Evolutionary conservation across 64 coral and sea anemone species (phyloP).

Genomic region (Montipora sp.): DNA sequence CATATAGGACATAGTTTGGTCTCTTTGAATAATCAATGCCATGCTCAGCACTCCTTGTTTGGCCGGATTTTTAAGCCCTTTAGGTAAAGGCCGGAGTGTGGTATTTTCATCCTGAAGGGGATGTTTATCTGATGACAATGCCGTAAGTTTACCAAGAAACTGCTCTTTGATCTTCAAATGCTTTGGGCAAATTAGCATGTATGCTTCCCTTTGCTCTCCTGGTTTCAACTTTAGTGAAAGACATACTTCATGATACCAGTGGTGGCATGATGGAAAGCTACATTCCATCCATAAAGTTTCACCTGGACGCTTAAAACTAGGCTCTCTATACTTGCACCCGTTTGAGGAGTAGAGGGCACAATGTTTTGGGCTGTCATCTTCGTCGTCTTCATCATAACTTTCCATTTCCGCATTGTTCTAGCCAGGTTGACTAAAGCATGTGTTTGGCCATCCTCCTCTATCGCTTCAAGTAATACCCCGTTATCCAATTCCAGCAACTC

Average conservation of each 20-base stretch:
- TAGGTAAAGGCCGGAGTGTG: neutral
- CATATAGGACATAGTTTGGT: slow-evolving; percentile 28
- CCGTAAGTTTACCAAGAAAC: slow-evolving; percentile 7
- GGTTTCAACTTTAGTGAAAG: slow-evolving; percentile 36
- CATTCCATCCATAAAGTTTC: slow-evolving; percentile 43
- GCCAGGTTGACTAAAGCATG: slow-evolving; percentile 23
- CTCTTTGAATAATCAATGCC: slow-evolving; percentile 34
- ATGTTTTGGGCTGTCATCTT: slow-evolving; percentile 30
- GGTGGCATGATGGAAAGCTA: slow-evolving; percentile 35
- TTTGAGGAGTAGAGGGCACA: slow-evolving; percentile 39
- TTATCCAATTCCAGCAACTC: slow-evolving; percentile 62
- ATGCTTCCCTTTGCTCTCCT: slow-evolving; percentile 39
- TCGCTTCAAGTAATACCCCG: slow-evolving; percentile 26
- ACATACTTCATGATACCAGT: slow-evolving; percentile 52
- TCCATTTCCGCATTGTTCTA: slow-evolving; percentile 1
- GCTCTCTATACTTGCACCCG: slow-evolving; percentile 23
- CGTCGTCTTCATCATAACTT: slow-evolving; percentile 47
- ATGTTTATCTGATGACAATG: slow-evolving; percentile 38
- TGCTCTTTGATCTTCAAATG: slow-evolving; percentile 48
- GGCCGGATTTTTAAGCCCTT: neutral
- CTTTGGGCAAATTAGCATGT: slow-evolving; percentile 47
- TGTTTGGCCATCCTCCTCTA: slow-evolving; percentile 29
- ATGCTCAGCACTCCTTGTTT: slow-evolving; percentile 1
- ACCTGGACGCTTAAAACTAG: slow-evolving; percentile 28
- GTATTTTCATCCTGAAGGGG: neutral